Percentiles rank a stretch among this genome's conserved stretches.
Evolutionary conservation across 2,888 invertebrate species (phyloP).

Genomic region (Alcis repandata): DNA sequence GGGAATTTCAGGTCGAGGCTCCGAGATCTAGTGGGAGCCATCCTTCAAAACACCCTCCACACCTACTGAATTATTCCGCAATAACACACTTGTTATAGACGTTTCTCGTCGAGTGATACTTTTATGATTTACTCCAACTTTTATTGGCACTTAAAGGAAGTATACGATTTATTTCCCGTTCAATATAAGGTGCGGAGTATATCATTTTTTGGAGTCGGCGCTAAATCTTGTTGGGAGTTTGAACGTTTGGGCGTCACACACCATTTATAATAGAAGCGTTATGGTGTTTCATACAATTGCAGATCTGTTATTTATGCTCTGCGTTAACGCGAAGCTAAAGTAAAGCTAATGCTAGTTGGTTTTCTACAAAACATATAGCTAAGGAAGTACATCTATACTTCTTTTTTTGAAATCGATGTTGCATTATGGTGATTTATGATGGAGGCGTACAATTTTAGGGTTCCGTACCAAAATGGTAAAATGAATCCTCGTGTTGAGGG

Average conservation of each 20-base stretch:
- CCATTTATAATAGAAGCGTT: slow-evolving; percentile 66
- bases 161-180: slow-evolving; percentile 85
- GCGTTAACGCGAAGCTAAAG: background rate
- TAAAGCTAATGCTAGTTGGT: no score
- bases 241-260: slow-evolving; percentile 72
- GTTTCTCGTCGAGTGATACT: slow-evolving; percentile 84
- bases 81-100: slow-evolving; percentile 87
- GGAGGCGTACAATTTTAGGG: no score
- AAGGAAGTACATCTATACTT: no score
- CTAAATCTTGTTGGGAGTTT: slow-evolving; percentile 71
- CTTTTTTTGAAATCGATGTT: no score
- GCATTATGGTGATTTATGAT: no score
- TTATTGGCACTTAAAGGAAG: slow-evolving; percentile 87
- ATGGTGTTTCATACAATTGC: slow-evolving; percentile 51
- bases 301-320: slow-evolving; percentile 14
- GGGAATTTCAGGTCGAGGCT: slow-evolving; percentile 78
- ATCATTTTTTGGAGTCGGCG: slow-evolving; percentile 80
- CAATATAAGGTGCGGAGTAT: slow-evolving; percentile 83
- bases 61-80: slow-evolving; percentile 85
- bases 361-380: no score
- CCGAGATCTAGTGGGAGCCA: slow-evolving; percentile 80
- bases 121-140: slow-evolving; percentile 87
- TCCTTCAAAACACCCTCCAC: slow-evolving; percentile 80
- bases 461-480: no score
- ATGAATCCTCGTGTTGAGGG: no score